These are phyloP conservation scores for Formica exsecta DNA, from an alignment of 1,140 invertebrate species.

Conservation along the genomic window DNA sequence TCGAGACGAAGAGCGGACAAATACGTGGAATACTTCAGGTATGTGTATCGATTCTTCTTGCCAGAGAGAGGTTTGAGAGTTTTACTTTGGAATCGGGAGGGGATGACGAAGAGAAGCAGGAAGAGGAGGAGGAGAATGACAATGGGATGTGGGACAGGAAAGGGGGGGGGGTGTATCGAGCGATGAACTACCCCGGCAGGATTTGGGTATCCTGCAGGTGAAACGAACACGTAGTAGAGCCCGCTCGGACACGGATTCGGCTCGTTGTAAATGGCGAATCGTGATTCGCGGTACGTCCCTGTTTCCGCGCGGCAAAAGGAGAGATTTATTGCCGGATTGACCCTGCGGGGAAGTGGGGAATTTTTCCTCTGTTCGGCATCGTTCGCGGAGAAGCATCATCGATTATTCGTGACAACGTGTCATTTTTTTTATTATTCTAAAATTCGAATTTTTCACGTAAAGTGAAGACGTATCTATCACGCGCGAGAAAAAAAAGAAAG, in stretches of 20 bases:
- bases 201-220: constrained; percentile 40
- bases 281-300: constrained; percentile 47
- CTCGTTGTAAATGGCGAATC: constrained; percentile 41
- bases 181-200: constrained; percentile 14
- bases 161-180: constrained; percentile 4
- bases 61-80: background rate
- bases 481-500: background rate
- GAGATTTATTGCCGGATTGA: constrained; percentile 48
- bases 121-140: background rate
- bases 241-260: constrained; percentile 18
- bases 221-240: background rate
- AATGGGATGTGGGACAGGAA: background rate
- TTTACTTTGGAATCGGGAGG: background rate
- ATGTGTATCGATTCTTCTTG: constrained; percentile 59
- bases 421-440: constrained; percentile 10
- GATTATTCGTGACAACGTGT: constrained; percentile 13
- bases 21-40: constrained; percentile 88
- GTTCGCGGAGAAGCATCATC: background rate
- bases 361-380: constrained; percentile 12
- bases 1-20: constrained; percentile 88
- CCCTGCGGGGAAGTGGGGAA: background rate
- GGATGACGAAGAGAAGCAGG: background rate
- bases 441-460: background rate
- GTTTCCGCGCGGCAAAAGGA: constrained; percentile 31
- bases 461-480: background rate